Evolutionary conservation across 2,888 invertebrate genomes (phyloP), one percentile per base, ranked within the genome.

Genomic region (Mesorhabditis belari): DNA sequence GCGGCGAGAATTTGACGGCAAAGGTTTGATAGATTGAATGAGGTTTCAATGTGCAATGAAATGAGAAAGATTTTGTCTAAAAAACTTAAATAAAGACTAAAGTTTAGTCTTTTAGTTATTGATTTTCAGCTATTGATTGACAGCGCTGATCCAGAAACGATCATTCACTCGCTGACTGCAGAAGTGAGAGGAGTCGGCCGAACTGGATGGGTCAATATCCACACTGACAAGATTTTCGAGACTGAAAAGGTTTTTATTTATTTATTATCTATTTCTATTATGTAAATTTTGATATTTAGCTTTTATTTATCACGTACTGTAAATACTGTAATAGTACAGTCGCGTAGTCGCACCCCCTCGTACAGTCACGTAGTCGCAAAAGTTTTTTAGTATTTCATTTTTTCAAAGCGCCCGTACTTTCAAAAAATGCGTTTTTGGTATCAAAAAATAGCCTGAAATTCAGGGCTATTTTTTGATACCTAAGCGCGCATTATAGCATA

Each of bases 171-270:
- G n/a, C 62, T 73, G 29, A 64, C 58, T 6, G 70, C 67, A 4
- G 70, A 70, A 49, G 62, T 70, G 5, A 64, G 64, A 49, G 71
- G 70, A 57, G 61, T 71, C 9, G 79, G 77, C 3, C 57, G 71
- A 27, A 75, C 77, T 17, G 79, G 79, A 52, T 79, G 79, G 79
- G 75, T 79, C 5, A 79, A 79, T 59, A 75, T 79, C 29, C 78
- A 79, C 58, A 79, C 79, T 1, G 79, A 79, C 53, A 79, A 79
- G 57, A 79, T 79, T 12, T 79, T 75, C 61, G 79, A 79, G 55
- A 79, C 77, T 2, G 79, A 79, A 54, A 76, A 71, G 63, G 78
- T 76, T 17, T 26, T 9, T 5, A 27, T 35, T 35, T n/a, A 35
- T 35, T 17, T 17, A 35, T 35, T 35, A 35, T n/a, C 23, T 54